Base-by-base conservation (phyloP, 2,888 invertebrate genomes). In the Eristalis pertinax region DNA sequence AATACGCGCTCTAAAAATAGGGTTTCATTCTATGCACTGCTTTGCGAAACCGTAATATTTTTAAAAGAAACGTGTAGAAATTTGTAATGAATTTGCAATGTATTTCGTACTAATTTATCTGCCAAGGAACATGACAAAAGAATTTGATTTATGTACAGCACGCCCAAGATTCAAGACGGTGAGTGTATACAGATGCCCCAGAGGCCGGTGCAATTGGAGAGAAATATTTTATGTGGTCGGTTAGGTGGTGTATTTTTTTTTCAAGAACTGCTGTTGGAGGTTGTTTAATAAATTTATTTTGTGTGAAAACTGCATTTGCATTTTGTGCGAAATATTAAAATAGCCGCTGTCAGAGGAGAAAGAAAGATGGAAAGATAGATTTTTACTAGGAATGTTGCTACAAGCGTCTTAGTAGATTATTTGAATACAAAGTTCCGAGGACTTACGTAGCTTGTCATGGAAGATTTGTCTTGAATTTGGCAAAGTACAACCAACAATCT, bases 111-210 rank as follows among this genome's bases (percentile, higher is more conserved):
- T 67, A 41, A 68, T 60, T 80, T 68, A n/a, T 73, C 29, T 32
- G 38, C 41, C 22, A 69, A 58, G n/a, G 58, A 64, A 75, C 24
- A 58, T 13, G 65, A 62, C 60, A 70, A 65, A 65, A 22, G 60
- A 65, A 65, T 83, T 68, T 77, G 77, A 77, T 72, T 43, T 68
- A 77, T 83, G 74, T 24, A n/a, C 65, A 60, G 32, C 60, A 64
- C 58, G 60, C 60, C 26, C 60, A 60, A 24, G 13, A 50, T 50
- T 19, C 50, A 50, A 26, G 26, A 26, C 60, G 60, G 26, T 29
- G 26, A 60, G 60, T 19, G 7, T 50, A 19, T 50, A 19, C 24
- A 60, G 60, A 60, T 60, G 60, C 60, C 60, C 62, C 19, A 35
- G 8, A 62, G 56, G 72, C 72, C 72, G 67, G 19, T 58, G 65